These are phyloP conservation scores for Brotogeris chrysoptera DNA, from an alignment of 2,797 vertebrate species.

Conservation along the genomic window DNA sequence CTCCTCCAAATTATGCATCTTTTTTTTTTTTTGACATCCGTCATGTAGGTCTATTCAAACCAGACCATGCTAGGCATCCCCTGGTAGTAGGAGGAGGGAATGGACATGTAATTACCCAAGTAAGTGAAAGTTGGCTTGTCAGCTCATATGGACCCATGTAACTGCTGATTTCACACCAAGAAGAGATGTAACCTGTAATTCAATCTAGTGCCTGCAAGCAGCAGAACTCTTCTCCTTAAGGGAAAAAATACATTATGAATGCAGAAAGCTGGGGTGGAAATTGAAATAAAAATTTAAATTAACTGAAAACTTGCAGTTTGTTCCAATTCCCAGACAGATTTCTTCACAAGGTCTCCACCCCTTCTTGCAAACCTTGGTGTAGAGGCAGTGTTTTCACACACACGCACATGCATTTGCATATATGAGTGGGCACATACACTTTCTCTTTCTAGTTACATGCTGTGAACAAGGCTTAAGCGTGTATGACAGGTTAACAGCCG, in stretches of 20 bases:
- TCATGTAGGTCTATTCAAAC: background rate
- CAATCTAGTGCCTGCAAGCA: background rate
- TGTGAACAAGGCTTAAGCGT: background rate
- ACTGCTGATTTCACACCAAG: background rate
- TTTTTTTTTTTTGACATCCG: background rate
- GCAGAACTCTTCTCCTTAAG: background rate
- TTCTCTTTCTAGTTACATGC: background rate
- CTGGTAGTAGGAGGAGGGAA: background rate
- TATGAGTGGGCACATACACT: no score
- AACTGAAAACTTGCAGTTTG: background rate
- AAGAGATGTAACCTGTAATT: background rate
- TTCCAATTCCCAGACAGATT: background rate
- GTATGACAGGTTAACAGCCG: background rate
- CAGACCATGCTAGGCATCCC: background rate
- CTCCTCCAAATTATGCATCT: background rate
- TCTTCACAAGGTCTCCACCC: background rate
- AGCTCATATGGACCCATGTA: background rate
- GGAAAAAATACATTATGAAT: background rate
- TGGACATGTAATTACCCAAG: background rate
- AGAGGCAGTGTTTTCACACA: background rate
- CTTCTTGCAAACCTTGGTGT: background rate
- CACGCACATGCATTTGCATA: accelerated
- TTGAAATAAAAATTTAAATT: accelerated
- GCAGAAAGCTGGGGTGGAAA: background rate
- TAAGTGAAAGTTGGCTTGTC: background rate